A percentile compares a stretch with the other conserved stretches of the same genome.
Evolutionary conservation across 2,113 vertebrate species (phyloP).

Genomic region (Phalacrocorax brasilianus): DNA sequence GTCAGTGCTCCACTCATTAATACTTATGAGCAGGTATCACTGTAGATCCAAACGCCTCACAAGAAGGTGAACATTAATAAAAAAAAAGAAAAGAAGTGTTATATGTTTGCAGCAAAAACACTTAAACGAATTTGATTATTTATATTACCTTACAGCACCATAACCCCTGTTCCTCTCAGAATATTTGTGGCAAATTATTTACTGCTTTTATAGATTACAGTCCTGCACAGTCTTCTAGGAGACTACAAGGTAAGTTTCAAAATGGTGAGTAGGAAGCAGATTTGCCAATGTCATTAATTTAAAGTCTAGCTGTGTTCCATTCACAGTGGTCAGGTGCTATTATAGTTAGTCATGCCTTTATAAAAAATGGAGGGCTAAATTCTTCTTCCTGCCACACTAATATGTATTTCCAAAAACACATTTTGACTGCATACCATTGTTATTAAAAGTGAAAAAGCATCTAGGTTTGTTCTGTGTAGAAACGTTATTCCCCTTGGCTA

Average conservation of each 20-base stretch:
- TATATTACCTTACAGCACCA: neutral
- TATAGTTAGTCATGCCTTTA: neutral
- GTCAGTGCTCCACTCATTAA: slow-evolving; percentile 29
- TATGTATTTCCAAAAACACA: neutral
- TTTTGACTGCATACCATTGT: neutral
- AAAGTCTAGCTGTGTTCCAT: neutral
- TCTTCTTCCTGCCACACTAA: neutral
- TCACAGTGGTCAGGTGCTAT: neutral
- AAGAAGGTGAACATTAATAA: slow-evolving; percentile 11
- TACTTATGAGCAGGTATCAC: slow-evolving; percentile 8
- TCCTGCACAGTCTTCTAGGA: neutral
- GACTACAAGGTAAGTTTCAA: neutral
- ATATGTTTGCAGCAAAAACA: neutral
- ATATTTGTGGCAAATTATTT: slow-evolving; percentile 19
- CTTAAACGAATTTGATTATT: slow-evolving; percentile 48
- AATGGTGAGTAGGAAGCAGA: neutral
- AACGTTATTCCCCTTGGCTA: neutral
- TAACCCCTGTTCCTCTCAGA: slow-evolving; percentile 7
- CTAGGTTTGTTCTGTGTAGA: neutral
- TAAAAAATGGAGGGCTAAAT: neutral
- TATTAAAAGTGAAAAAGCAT: neutral
- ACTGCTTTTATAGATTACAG: neutral
- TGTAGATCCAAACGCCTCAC: slow-evolving; percentile 44
- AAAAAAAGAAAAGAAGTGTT: slow-evolving; percentile 27
- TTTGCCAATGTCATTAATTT: slow-evolving; percentile 18